A percentile compares a stretch with the other conserved stretches of the same genome.
Evolutionary conservation across 1,140 invertebrate genomes (phyloP).

Genomic region (Coelopa frigida): DNA sequence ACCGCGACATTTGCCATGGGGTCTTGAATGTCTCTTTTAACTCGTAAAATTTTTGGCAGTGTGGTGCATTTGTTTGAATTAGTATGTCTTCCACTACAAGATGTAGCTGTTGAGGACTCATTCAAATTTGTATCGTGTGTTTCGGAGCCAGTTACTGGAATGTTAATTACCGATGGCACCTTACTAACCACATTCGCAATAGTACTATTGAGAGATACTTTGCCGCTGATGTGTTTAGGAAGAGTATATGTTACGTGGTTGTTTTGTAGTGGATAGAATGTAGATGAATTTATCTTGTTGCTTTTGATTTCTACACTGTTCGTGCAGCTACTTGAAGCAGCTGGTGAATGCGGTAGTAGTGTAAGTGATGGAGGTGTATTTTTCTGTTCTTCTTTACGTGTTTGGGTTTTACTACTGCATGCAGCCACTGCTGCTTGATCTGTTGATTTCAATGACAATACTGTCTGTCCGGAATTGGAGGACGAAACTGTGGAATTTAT

Average conservation of each 20-base stretch:
- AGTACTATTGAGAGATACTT: slow-evolving; percentile 40
- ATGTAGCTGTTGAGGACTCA: slow-evolving; percentile 14
- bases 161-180: slow-evolving; percentile 42
- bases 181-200: slow-evolving; percentile 43
- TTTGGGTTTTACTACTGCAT: slow-evolving; percentile 3
- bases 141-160: slow-evolving; percentile 20
- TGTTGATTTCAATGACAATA: too few relatives aligned
- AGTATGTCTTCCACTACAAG: slow-evolving; percentile 6
- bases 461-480: too few relatives aligned
- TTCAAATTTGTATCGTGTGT: slow-evolving; percentile 16
- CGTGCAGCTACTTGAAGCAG: neutral
- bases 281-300: slow-evolving; percentile 38
- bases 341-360: slow-evolving; percentile 3
- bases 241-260: slow-evolving; percentile 41
- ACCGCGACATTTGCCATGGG: slow-evolving; percentile 17
- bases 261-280: slow-evolving; percentile 40
- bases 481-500: too few relatives aligned
- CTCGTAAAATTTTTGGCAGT: slow-evolving; percentile 18
- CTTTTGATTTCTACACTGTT: slow-evolving; percentile 10
- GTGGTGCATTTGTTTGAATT: slow-evolving; percentile 15
- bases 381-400: too few relatives aligned
- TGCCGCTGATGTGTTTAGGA: slow-evolving; percentile 41
- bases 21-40: slow-evolving; percentile 10
- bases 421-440: neutral
- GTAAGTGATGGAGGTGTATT: slow-evolving; percentile 1